Base-by-base conservation (phyloP, 2,797 vertebrate species). In the Sebastes kiyomatsui region DNA sequence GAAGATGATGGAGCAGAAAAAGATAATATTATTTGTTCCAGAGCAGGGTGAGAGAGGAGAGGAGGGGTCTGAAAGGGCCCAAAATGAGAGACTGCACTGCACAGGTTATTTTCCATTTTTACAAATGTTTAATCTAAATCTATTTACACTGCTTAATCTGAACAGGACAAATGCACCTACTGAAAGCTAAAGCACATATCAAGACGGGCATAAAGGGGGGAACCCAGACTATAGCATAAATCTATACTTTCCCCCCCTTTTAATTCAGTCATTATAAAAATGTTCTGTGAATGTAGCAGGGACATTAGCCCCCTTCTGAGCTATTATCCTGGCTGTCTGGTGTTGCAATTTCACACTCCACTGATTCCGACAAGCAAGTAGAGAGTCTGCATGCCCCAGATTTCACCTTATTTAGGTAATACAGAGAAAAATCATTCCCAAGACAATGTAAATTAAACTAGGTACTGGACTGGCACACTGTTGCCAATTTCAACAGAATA, bases 321-420 rank as follows among this genome's bases (percentile, higher is more conserved):
- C 95, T 95, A 96, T 97, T 97, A 96, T 96, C 94, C 92, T 79
- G 86, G 90, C 95, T 96, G 96, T 96, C 96, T 96, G 95, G 94
- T 96, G 95, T 94, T 95, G 95, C 93, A 96, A 96, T 97, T 97
- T 96, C 95, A 96, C 96, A 96, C 96, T 96, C 90, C 92, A 95
- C 93, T 94, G 95, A 94, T 90, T 96, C 93, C 80, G 94, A 97
- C 95, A 96, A 93, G 93, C 94, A 95, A 95, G 93, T 84, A 92
- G 92, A 93, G 93, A 93, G 92, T 92, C 92, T 94, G 92, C 93
- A 82, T 95, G 96, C 90, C 95, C 95, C 94, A 95, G 87, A 96
- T 96, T 96, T 96, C 95, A 96, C 94, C 96, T 96, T 95, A 95
- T 96, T 96, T 96, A 96, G 95, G 94, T 95, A 96, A 96, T 95